Percentiles rank a stretch among this genome's conserved stretches.
phyloP scores from a whole-genome alignment of 2,797 vertebrate species.

The Trachurus trachurus region DNA sequence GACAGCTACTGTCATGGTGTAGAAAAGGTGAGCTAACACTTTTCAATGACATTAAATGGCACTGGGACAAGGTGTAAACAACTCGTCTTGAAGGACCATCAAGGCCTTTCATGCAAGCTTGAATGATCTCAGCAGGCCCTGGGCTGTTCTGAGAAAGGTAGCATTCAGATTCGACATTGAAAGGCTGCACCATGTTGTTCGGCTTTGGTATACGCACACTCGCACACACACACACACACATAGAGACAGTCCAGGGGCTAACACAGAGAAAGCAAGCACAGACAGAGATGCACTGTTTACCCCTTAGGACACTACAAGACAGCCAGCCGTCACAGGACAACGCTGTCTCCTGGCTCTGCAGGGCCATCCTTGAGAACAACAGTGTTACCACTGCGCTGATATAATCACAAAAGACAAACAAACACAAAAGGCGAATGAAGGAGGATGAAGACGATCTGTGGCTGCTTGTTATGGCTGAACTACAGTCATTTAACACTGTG shows the following conservation, averaged over 20 bases:
- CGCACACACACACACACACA: constrained; percentile 11
- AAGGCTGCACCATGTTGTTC: constrained; percentile 39
- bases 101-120: constrained; percentile 23
- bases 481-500: background rate
- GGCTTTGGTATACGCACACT: background rate
- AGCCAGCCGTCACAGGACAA: constrained; percentile 61
- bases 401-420: constrained; percentile 27
- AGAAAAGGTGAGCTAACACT: constrained; percentile 21
- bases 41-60: constrained; percentile 30
- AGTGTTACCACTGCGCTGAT: constrained; percentile 28
- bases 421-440: constrained; percentile 10
- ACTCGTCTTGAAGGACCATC: constrained; percentile 26
- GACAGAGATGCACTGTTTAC: constrained; percentile 67
- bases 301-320: constrained; percentile 56
- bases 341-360: constrained; percentile 48
- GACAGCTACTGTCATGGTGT: constrained; percentile 17
- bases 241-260: constrained; percentile 34
- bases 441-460: constrained; percentile 30
- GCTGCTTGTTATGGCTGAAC: constrained; percentile 24
- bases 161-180: constrained; percentile 38
- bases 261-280: constrained; percentile 47
- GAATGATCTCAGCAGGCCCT: constrained; percentile 48
- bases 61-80: constrained; percentile 48
- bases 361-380: constrained; percentile 47
- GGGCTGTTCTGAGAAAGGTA: constrained; percentile 34